phyloP scores from a whole-genome alignment of 2,113 vertebrate species.

The Centropristis striata region DNA sequence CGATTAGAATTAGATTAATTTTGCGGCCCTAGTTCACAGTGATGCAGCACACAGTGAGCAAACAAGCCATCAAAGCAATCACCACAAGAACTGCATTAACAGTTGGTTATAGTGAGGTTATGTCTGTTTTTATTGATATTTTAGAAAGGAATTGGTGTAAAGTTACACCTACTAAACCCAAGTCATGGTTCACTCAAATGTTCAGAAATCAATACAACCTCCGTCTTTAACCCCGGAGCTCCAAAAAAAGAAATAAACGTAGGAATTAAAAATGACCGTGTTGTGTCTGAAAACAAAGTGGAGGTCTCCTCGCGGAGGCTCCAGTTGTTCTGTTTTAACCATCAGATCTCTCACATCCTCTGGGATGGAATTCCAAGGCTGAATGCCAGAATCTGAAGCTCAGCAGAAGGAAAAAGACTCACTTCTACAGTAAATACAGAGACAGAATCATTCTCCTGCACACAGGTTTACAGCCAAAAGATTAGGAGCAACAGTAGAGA shows the following conservation, averaged over 20 bases:
- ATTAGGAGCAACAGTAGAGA: neutral
- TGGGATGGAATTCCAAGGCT: slow-evolving; percentile 71
- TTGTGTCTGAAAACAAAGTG: slow-evolving; percentile 50
- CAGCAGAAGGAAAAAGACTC: slow-evolving; percentile 73
- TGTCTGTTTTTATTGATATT: no score
- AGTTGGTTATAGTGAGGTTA: neutral
- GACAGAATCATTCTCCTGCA: slow-evolving; percentile 41
- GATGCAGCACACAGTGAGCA: slow-evolving; percentile 4
- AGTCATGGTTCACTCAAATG: slow-evolving; percentile 1
- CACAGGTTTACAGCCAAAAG: slow-evolving; percentile 25
- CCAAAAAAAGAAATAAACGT: slow-evolving; percentile 9
- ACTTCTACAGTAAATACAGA: slow-evolving; percentile 40
- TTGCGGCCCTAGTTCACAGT: no score
- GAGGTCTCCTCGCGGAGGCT: slow-evolving; percentile 59
- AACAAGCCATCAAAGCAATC: slow-evolving; percentile 1
- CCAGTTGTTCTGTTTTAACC: slow-evolving; percentile 70
- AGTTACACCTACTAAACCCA: neutral
- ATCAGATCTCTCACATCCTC: slow-evolving; percentile 64
- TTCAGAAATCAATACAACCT: neutral
- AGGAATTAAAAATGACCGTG: slow-evolving; percentile 33
- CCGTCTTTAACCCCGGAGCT: neutral
- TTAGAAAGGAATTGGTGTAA: no score
- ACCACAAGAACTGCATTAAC: neutral
- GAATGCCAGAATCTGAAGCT: slow-evolving; percentile 52
- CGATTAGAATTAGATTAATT: no score